phyloP scores from a whole-genome alignment of 2,888 invertebrate genomes.

The Calameuta filiformis region DNA sequence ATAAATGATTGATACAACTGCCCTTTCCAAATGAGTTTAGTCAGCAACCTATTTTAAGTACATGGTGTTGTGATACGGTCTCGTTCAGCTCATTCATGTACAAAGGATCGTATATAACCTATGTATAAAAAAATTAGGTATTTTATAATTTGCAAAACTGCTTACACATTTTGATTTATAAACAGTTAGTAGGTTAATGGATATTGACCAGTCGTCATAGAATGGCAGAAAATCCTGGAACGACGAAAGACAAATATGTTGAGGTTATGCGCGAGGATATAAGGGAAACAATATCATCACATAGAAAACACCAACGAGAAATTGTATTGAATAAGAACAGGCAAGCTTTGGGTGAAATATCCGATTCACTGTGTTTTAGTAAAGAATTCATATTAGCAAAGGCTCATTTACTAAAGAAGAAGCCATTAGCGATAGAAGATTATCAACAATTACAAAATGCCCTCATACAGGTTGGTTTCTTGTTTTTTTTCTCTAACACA shows the following conservation, averaged over 20 bases:
- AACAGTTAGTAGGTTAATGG: not conserved
- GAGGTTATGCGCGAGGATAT: slow-evolving; percentile 42
- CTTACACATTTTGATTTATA: not conserved
- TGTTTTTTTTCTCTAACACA: slow-evolving; percentile 3
- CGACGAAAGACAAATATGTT: slow-evolving; percentile 10
- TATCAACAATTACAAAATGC: slow-evolving; percentile 55
- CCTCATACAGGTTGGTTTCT: slow-evolving; percentile 52
- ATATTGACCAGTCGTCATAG: not conserved
- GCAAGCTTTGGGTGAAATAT: slow-evolving; percentile 40
- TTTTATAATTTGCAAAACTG: not conserved
- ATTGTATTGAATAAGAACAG: slow-evolving; percentile 44
- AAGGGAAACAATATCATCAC: slow-evolving; percentile 33
- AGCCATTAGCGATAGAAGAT: slow-evolving; percentile 40
- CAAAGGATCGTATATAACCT: not conserved
- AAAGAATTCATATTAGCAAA: slow-evolving; percentile 38
- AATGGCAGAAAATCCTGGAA: not conserved
- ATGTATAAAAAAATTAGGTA: not conserved
- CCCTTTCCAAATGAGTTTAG: too few relatives aligned
- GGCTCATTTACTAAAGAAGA: slow-evolving; percentile 46
- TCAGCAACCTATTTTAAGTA: too few relatives aligned
- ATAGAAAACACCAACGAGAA: slow-evolving; percentile 45
- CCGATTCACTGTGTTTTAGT: slow-evolving; percentile 28
- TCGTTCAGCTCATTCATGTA: not conserved
- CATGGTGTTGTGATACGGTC: too few relatives aligned
- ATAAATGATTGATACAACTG: not conserved